Percentiles rank a stretch among this genome's conserved stretches.
These are phyloP conservation scores for Phacellophora camtschatica DNA, from an alignment of 30 jellyfish, hydroid and myxozoan genomes.

Conservation along the genomic window DNA sequence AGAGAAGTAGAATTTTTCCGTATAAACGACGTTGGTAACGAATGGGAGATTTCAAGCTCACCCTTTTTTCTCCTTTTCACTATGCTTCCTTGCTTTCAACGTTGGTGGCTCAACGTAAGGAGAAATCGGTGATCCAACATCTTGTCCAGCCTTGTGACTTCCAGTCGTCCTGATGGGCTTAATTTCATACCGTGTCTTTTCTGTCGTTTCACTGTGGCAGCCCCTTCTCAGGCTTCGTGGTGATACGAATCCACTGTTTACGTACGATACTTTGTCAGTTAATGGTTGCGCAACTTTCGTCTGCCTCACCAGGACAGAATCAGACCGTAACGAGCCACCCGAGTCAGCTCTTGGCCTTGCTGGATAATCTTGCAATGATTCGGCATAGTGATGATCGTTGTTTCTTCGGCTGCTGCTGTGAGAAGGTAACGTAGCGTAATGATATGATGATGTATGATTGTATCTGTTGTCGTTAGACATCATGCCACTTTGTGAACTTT, in stretches of 20 bases:
- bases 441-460: constrained; percentile 8
- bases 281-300: constrained; percentile 20
- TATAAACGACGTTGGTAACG: too few species aligned
- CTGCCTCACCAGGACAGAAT: constrained; percentile 65
- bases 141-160: background rate
- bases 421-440: constrained; percentile 34
- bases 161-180: constrained; percentile 6
- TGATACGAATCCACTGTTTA: constrained; percentile 44
- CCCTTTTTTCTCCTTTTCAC: constrained; percentile 55
- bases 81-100: constrained; percentile 21
- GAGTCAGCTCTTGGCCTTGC: constrained; percentile 74
- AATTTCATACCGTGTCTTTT: constrained; percentile 20
- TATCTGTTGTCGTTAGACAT: constrained; percentile 19
- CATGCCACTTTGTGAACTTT: constrained; percentile 67
- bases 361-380: constrained; percentile 75
- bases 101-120: constrained; percentile 27
- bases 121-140: background rate
- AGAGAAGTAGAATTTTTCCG: too few species aligned
- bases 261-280: background rate
- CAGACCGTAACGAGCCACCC: constrained; percentile 78
- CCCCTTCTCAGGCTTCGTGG: constrained; percentile 17
- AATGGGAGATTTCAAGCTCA: too few species aligned
- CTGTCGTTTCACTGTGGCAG: constrained; percentile 15
- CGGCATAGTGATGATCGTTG: constrained; percentile 65
- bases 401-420: constrained; percentile 28